Conservation (phyloP, 2,888 invertebrate genomes). For the Marronus borbonicus region DNA sequence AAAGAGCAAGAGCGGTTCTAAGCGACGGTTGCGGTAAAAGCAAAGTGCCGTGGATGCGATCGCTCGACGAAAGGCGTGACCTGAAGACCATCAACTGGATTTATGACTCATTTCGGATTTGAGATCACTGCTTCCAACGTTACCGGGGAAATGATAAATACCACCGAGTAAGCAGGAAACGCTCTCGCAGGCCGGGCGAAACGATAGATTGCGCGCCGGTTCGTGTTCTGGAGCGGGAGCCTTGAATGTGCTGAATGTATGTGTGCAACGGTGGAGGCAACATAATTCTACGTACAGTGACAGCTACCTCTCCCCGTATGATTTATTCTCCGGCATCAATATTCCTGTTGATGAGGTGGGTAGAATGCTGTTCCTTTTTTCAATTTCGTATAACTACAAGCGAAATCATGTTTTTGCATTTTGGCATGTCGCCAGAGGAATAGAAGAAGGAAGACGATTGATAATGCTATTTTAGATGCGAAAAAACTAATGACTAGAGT, state of each 20-base stretch:
- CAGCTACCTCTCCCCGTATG: neutral
- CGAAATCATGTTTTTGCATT: too few relatives aligned
- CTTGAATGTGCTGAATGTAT: constrained; percentile 4
- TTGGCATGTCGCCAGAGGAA: too few relatives aligned
- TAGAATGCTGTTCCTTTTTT: neutral
- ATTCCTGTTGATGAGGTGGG: neutral
- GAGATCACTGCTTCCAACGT: constrained; percentile 55
- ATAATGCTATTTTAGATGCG: too few relatives aligned
- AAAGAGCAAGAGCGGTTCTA: constrained; percentile 5
- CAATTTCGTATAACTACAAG: too few relatives aligned
- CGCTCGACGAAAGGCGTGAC: constrained; percentile 49
- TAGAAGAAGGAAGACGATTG: too few relatives aligned
- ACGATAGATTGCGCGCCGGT: constrained; percentile 49
- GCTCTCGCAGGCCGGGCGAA: constrained; percentile 55
- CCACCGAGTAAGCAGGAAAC: constrained; percentile 60
- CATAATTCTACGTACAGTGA: neutral
- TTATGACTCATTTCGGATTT: constrained; percentile 58
- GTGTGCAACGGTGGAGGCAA: neutral
- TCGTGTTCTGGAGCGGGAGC: constrained; percentile 1
- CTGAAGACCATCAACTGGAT: constrained; percentile 57
- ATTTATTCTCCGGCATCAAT: neutral
- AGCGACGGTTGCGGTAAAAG: constrained; percentile 18
- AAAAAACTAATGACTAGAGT: too few relatives aligned
- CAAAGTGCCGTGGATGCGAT: constrained; percentile 1
- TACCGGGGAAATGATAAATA: constrained; percentile 60